Percentiles rank a stretch among this genome's conserved stretches.
Conservation (phyloP, 2,888 invertebrate species). For the Agrenia bidenticulata region DNA sequence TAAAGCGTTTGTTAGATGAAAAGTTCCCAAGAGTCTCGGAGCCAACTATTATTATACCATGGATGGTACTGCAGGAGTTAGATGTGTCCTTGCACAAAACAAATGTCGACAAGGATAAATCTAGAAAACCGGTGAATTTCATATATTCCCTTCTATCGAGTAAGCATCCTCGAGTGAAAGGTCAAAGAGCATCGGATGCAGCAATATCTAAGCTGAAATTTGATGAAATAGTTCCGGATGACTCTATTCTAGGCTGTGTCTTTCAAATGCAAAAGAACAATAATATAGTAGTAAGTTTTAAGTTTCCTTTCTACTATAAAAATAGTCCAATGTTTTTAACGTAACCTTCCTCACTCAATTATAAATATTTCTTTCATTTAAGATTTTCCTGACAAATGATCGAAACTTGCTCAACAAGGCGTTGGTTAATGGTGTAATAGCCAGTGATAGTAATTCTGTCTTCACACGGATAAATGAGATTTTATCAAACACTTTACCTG, state of each 20-base stretch:
- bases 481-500: no score
- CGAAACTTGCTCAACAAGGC: conserved; percentile 49
- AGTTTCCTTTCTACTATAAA: no score
- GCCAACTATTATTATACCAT: conserved; percentile 43
- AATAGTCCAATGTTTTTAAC: no score
- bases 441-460: conserved; percentile 16
- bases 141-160: conserved; percentile 37
- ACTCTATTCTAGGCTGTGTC: conserved; percentile 51
- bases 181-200: conserved; percentile 49
- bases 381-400: conserved; percentile 52
- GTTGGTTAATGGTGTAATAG: conserved; percentile 31
- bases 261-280: conserved; percentile 29
- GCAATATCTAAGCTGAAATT: conserved; percentile 33
- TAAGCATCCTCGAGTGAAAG: conserved; percentile 45
- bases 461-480: neutral
- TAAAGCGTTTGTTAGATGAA: conserved; percentile 33
- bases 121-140: conserved; percentile 29
- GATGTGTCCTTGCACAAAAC: conserved; percentile 33
- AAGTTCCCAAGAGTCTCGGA: conserved; percentile 25
- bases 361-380: conserved; percentile 3
- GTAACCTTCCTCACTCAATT: no score
- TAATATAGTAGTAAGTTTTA: conserved; percentile 34
- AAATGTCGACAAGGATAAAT: neutral
- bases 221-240: conserved; percentile 44
- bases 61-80: conserved; percentile 52